Conservation (phyloP, 53 echinoderm and acorn worm genomes). For the Echinometra lucunter region DNA sequence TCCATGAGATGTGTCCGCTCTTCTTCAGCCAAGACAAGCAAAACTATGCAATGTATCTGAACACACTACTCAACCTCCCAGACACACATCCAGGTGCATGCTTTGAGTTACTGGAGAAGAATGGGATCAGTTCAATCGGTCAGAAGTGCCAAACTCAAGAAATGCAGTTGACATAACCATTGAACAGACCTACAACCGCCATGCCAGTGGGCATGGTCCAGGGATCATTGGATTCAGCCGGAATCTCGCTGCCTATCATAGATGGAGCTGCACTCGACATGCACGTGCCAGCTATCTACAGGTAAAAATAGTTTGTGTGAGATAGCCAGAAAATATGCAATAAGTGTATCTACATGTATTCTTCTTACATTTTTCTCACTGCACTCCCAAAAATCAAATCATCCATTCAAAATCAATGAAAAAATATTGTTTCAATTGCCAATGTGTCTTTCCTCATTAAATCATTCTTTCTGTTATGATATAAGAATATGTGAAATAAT, state of each 20-base stretch:
- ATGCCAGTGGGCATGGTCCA: conserved; percentile 72
- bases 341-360: no score
- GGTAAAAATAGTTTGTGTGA: no score
- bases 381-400: no score
- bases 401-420: conserved; percentile 56
- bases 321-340: no score
- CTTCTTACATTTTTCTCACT: no score
- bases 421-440: conserved; percentile 61
- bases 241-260: no score
- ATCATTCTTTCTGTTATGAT: conserved; percentile 56
- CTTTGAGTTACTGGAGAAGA: conserved; percentile 70
- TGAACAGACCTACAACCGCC: no score
- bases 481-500: conserved; percentile 59
- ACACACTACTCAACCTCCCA: no score
- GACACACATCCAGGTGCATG: no score
- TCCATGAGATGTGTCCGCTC: conserved; percentile 71
- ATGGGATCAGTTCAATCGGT: conserved; percentile 74
- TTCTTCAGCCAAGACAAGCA: conserved; percentile 71
- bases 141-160: conserved; percentile 71
- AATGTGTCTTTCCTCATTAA: conserved; percentile 62
- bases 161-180: no score
- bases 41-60: conserved; percentile 67
- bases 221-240: conserved; percentile 80
- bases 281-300: no score
- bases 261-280: no score